phyloP scores from a whole-genome alignment of 2,797 vertebrate genomes.

The Melanotaenia boesemani region DNA sequence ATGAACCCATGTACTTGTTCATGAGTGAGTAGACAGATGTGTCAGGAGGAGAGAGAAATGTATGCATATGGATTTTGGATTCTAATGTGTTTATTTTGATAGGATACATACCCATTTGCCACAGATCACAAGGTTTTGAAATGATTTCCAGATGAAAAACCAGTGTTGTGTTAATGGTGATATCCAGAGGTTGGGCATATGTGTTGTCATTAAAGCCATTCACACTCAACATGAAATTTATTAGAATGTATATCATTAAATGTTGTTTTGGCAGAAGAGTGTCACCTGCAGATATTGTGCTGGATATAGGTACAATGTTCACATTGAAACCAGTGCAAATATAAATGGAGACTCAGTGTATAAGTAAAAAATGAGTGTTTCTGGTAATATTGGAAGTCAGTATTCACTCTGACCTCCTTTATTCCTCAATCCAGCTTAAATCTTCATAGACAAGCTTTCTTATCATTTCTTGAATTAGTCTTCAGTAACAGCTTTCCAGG shows the following conservation, averaged over 20 bases:
- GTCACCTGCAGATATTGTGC: not conserved
- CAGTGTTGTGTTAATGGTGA: slow-evolving; percentile 82
- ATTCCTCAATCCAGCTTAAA: not conserved
- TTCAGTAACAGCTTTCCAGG: not conserved
- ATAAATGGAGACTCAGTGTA: not conserved
- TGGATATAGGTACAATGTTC: not conserved
- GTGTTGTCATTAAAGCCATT: slow-evolving; percentile 17
- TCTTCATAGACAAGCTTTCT: not conserved
- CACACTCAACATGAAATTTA: not conserved
- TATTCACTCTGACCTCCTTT: not conserved
- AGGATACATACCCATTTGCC: slow-evolving; percentile 84
- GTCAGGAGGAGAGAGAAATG: slow-evolving; percentile 24
- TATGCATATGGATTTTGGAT: slow-evolving; percentile 72
- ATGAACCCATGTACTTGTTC: slow-evolving; percentile 34
- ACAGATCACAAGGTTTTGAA: slow-evolving; percentile 86
- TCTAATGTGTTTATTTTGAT: slow-evolving; percentile 75
- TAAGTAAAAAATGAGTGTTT: not conserved
- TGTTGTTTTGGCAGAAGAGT: not conserved
- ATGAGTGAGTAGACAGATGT: slow-evolving; percentile 70
- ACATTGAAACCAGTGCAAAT: not conserved
- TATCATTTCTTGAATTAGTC: not conserved
- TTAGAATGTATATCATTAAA: slow-evolving; percentile 9
- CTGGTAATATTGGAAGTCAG: not conserved
- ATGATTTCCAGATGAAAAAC: slow-evolving; percentile 91
- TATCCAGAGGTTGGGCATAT: slow-evolving; percentile 83